Conservation (phyloP, 2,113 vertebrate species). For the Meriones unguiculatus region DNA sequence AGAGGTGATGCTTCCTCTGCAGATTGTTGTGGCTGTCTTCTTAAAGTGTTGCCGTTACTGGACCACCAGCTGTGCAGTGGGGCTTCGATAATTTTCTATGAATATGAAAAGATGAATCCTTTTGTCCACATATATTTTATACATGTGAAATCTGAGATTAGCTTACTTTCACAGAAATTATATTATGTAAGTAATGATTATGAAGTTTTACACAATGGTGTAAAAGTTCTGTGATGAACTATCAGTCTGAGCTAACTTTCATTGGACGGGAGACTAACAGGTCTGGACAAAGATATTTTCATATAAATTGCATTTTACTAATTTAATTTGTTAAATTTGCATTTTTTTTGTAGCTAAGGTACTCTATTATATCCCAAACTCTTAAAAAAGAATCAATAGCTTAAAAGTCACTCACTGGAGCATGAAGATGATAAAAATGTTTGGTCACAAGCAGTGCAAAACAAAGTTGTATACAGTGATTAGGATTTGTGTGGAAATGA, state of each 20-base stretch:
- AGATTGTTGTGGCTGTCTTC: neutral
- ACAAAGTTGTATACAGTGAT: neutral
- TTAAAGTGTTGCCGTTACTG: neutral
- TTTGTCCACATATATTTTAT: slow-evolving; percentile 53
- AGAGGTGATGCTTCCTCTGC: neutral
- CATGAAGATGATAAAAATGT: slow-evolving; percentile 25
- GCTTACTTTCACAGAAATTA: slow-evolving; percentile 52
- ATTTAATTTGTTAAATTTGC: slow-evolving; percentile 66
- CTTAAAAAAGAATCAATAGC: slow-evolving; percentile 38
- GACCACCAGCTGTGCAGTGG: neutral
- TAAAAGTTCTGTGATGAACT: slow-evolving; percentile 1
- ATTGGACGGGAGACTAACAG: slow-evolving; percentile 18
- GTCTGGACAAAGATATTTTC: slow-evolving; percentile 63
- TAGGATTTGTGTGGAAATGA: neutral
- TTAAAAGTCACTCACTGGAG: slow-evolving; percentile 48
- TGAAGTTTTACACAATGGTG: slow-evolving; percentile 52
- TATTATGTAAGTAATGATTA: slow-evolving; percentile 26
- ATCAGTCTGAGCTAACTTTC: slow-evolving; percentile 40
- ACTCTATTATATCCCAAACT: slow-evolving; percentile 47
- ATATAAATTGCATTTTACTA: slow-evolving; percentile 71
- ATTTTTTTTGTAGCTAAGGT: slow-evolving; percentile 59
- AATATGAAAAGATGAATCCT: slow-evolving; percentile 54
- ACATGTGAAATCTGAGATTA: slow-evolving; percentile 53
- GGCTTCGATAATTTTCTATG: slow-evolving; percentile 21
- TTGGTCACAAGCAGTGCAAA: neutral